Percentiles rank a stretch among this genome's conserved stretches.
Evolutionary conservation across 2,113 vertebrate species (phyloP).

Genomic region (Syngnathoides biaculeatus): DNA sequence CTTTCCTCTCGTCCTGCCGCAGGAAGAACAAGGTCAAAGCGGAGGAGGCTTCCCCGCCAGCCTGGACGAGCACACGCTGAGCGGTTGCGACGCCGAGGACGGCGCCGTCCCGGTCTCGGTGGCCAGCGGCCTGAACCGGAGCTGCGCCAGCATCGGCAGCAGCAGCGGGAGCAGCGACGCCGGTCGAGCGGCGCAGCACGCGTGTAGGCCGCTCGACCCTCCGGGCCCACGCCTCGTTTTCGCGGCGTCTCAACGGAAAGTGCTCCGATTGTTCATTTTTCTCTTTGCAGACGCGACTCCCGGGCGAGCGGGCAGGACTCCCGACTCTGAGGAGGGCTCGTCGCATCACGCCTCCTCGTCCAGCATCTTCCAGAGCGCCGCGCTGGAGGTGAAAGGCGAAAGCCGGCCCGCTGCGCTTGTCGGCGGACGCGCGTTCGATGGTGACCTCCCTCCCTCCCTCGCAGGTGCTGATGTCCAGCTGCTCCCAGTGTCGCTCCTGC

Average conservation of each 20-base stretch:
- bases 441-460: too few relatives aligned
- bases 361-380: constrained; percentile 94
- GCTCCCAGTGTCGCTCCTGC: constrained; percentile 89
- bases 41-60: constrained; percentile 80
- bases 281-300: constrained; percentile 55
- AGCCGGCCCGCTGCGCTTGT: neutral
- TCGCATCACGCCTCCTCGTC: constrained; percentile 90
- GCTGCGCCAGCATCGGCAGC: constrained; percentile 89
- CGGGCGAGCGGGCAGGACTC: constrained; percentile 71
- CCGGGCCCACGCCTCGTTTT: too few relatives aligned
- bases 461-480: constrained; percentile 97
- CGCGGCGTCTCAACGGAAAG: too few relatives aligned
- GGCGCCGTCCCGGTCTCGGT: constrained; percentile 68
- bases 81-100: constrained; percentile 62
- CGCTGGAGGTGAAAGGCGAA: constrained; percentile 83
- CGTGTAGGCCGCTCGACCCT: too few relatives aligned
- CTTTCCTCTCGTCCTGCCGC: constrained; percentile 5
- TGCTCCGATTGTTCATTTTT: too few relatives aligned
- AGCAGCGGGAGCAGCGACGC: constrained; percentile 87
- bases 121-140: constrained; percentile 83
- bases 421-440: neutral
- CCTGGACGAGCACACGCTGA: constrained; percentile 80
- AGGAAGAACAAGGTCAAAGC: constrained; percentile 79
- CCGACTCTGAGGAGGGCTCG: constrained; percentile 84
- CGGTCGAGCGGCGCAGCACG: constrained; percentile 70